Evolutionary conservation across 1,140 invertebrate species (phyloP).

Genomic region (Sycophila sp.): DNA sequence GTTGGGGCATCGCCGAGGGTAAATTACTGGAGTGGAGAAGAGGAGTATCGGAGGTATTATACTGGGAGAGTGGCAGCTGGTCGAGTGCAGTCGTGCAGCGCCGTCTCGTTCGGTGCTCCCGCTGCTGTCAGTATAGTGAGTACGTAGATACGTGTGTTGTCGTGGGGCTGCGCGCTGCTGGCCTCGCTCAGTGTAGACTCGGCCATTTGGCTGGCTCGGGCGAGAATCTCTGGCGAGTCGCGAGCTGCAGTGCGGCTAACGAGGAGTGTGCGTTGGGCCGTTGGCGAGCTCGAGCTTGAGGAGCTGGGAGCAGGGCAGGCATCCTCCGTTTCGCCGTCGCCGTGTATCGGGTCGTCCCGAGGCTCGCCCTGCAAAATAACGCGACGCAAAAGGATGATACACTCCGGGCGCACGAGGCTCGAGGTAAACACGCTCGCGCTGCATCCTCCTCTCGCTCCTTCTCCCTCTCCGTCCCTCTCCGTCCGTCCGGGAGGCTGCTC

Average conservation of each 20-base stretch:
- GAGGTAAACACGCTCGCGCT: constrained; percentile 56
- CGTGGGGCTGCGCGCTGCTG: neutral
- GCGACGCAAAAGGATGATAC: constrained; percentile 69
- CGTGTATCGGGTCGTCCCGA: constrained; percentile 59
- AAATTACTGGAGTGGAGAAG: no score
- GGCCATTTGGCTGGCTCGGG: constrained; percentile 63
- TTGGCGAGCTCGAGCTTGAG: neutral
- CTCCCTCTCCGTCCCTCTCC: neutral
- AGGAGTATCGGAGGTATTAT: no score
- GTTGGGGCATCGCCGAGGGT: no score
- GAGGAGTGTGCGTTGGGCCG: constrained; percentile 34
- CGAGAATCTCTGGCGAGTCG: constrained; percentile 39
- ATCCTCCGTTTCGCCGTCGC: constrained; percentile 1
- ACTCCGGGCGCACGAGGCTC: constrained; percentile 66
- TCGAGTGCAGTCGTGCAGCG: no score
- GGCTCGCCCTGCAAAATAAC: constrained; percentile 65
- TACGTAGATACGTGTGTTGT: no score
- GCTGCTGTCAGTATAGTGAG: neutral
- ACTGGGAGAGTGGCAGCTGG: no score
- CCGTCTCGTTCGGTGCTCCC: neutral
- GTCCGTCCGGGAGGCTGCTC: neutral
- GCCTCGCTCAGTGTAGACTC: constrained; percentile 58
- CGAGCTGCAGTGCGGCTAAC: constrained; percentile 46
- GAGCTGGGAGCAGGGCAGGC: neutral
- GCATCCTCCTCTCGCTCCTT: neutral